These are phyloP conservation scores for Chrysogorgia sp. DNA, from an alignment of 92 coral and sea anemone genomes.

Conservation along the genomic window DNA sequence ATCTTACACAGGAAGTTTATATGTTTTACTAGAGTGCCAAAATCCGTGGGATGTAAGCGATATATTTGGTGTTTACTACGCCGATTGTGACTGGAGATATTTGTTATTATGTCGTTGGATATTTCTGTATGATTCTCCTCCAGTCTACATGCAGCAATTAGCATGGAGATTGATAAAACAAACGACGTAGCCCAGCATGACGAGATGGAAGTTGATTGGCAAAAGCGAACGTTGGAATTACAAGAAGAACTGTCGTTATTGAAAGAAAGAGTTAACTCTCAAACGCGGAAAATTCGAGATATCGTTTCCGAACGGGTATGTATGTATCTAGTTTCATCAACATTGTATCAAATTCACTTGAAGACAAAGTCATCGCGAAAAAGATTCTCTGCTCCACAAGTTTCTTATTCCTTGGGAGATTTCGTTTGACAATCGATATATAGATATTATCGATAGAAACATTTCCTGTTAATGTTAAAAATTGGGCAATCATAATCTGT, in stretches of 20 bases:
- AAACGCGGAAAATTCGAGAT: slow-evolving; percentile 35
- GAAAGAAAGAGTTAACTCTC: slow-evolving; percentile 31
- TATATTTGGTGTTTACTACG: too few relatives aligned
- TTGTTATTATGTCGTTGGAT: too few relatives aligned
- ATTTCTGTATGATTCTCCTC: too few relatives aligned
- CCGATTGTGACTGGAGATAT: too few relatives aligned
- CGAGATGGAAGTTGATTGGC: slow-evolving; percentile 20
- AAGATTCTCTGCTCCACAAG: background rate
- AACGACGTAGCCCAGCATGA: background rate
- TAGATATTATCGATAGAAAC: too few relatives aligned
- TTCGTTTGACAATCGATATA: too few relatives aligned
- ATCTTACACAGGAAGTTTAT: slow-evolving; percentile 32
- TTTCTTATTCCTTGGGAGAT: background rate
- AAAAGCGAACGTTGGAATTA: slow-evolving; percentile 14
- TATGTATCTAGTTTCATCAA: background rate
- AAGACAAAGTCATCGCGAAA: background rate
- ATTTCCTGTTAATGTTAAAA: too few relatives aligned
- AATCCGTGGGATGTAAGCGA: background rate
- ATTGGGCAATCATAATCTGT: too few relatives aligned
- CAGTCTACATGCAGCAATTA: too few relatives aligned
- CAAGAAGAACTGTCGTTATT: slow-evolving; percentile 14
- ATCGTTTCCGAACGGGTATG: slow-evolving; percentile 34
- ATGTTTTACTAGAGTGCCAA: background rate
- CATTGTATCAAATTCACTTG: background rate
- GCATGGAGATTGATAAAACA: background rate